Evolutionary conservation across 2,888 invertebrate species (phyloP).

Genomic region (Rotaria macrura): DNA sequence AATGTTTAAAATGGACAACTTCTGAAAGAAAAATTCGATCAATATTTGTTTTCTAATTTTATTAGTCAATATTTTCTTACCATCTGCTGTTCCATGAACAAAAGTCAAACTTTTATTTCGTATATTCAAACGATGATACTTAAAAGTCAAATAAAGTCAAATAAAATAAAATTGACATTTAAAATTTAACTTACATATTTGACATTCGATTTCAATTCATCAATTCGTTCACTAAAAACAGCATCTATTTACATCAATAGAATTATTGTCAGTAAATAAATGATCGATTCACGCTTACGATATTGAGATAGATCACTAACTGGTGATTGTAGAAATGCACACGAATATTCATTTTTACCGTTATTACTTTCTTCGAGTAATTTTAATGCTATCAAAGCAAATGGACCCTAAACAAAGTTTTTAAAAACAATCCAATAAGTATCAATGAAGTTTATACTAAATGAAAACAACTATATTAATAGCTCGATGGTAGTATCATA

Average conservation of each 20-base stretch:
- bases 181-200: not conserved
- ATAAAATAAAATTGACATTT: not conserved
- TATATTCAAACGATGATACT: not conserved
- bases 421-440: no score
- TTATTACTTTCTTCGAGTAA: not conserved
- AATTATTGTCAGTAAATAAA: not conserved
- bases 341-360: not conserved
- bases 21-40: not conserved
- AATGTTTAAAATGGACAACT: constrained; percentile 20
- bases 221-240: not conserved
- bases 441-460: no score
- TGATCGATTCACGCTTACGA: not conserved
- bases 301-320: not conserved
- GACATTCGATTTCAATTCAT: not conserved
- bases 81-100: constrained; percentile 15
- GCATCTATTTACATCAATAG: not conserved
- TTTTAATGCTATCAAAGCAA: not conserved
- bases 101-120: not conserved
- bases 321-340: constrained; percentile 11
- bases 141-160: not conserved
- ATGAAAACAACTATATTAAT: no score
- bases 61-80: no score
- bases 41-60: not conserved
- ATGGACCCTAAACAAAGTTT: not conserved
- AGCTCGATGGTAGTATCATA: no score